phyloP scores from a whole-genome alignment of 2,888 invertebrate species.

The Brachyptera putata region DNA sequence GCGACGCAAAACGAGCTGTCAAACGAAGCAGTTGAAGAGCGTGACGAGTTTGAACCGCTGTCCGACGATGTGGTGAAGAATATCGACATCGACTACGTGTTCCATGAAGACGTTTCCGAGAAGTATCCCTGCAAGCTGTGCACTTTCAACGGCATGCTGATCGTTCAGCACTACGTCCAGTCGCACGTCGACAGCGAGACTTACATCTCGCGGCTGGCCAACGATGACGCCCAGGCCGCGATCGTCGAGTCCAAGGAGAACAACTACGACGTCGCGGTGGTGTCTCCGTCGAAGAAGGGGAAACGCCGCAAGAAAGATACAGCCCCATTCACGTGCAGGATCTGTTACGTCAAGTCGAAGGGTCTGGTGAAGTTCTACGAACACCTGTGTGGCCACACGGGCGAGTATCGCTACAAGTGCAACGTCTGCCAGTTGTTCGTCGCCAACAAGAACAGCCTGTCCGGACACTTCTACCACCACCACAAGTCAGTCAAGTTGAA shows the following conservation, averaged over 20 bases:
- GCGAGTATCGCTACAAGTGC: slow-evolving; percentile 68
- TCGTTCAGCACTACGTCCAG: slow-evolving; percentile 63
- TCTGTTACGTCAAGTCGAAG: slow-evolving; percentile 27
- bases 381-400: slow-evolving; percentile 72
- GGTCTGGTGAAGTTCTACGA: slow-evolving; percentile 54
- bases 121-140: slow-evolving; percentile 59
- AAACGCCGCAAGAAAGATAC: slow-evolving; percentile 25
- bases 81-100: neutral
- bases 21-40: too few species aligned
- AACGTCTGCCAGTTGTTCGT: slow-evolving; percentile 49
- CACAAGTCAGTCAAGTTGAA: slow-evolving; percentile 12
- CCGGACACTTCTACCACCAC: slow-evolving; percentile 29
- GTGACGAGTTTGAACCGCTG: neutral
- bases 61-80: neutral
- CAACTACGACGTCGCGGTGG: too few species aligned
- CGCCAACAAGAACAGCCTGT: slow-evolving; percentile 28
- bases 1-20: too few species aligned
- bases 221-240: slow-evolving; percentile 51
- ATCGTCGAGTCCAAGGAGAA: slow-evolving; percentile 52
- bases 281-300: slow-evolving; percentile 38
- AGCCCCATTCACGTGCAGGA: slow-evolving; percentile 25
- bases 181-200: slow-evolving; percentile 62
- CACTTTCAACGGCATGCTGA: slow-evolving; percentile 53
- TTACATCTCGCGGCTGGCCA: slow-evolving; percentile 57
- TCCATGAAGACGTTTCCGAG: neutral